phyloP scores from a whole-genome alignment of 2,113 vertebrate species.

The Apeltes quadracus region DNA sequence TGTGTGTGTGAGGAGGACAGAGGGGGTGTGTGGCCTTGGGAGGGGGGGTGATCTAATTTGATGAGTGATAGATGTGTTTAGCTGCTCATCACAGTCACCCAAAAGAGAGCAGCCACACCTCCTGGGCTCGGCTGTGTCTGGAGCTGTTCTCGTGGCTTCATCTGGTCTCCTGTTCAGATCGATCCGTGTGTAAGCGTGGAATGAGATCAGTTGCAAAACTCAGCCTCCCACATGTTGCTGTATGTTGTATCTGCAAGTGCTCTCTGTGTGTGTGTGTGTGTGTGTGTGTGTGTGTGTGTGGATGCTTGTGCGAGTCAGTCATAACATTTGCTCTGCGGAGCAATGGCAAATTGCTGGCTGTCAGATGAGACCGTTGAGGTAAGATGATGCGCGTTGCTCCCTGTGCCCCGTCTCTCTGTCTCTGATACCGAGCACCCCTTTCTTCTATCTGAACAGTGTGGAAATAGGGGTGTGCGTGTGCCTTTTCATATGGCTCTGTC shows the following conservation, averaged over 20 bases:
- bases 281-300: constrained; percentile 42
- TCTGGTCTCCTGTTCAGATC: constrained; percentile 29
- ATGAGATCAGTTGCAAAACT: constrained; percentile 27
- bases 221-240: constrained; percentile 30
- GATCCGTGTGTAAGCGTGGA: constrained; percentile 25
- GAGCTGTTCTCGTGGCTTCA: constrained; percentile 30
- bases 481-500: constrained; percentile 72
- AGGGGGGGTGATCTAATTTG: constrained; percentile 51
- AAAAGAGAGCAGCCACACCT: constrained; percentile 64
- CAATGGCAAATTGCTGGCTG: constrained; percentile 77
- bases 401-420: constrained; percentile 67
- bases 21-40: constrained; percentile 13
- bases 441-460: constrained; percentile 66
- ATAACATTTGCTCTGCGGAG: constrained; percentile 74
- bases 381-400: constrained; percentile 73
- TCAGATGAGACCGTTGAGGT: constrained; percentile 79
- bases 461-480: constrained; percentile 55
- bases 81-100: constrained; percentile 56
- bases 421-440: constrained; percentile 66
- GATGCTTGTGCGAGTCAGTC: constrained; percentile 38
- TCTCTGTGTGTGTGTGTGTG: constrained; percentile 26
- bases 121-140: constrained; percentile 48
- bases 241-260: not conserved
- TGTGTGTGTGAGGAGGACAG: constrained; percentile 2
- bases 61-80: constrained; percentile 68